A percentile compares a stretch with the other conserved stretches of the same genome.
These are phyloP conservation scores for Stegana nigrithorax DNA, from an alignment of 2,888 invertebrate species.

Conservation along the genomic window DNA sequence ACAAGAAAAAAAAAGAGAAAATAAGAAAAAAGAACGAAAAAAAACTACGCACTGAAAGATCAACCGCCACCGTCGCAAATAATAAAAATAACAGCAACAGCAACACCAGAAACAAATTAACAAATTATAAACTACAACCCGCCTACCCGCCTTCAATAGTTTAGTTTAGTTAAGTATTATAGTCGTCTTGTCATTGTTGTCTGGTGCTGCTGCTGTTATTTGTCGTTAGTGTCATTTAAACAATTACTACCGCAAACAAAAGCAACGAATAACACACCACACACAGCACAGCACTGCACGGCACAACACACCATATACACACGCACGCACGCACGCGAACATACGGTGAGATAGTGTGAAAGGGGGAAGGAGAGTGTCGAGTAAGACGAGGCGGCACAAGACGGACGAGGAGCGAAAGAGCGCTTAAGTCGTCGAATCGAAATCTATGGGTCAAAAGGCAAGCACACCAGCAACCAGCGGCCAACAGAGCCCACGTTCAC, in stretches of 20 bases:
- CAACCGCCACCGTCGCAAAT: too few relatives aligned
- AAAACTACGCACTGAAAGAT: conserved; percentile 43
- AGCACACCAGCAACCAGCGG: conserved; percentile 80
- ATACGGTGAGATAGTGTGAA: conserved; percentile 7
- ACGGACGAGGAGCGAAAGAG: neutral
- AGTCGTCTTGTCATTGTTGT: neutral
- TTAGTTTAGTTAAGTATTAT: neutral
- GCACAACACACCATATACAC: neutral
- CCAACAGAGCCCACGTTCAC: conserved; percentile 77
- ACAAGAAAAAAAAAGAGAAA: too few relatives aligned
- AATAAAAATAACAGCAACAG: neutral
- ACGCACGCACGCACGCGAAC: neutral
- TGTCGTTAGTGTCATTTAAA: neutral
- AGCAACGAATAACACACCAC: neutral
- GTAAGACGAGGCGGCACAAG: too few relatives aligned
- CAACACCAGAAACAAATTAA: too few relatives aligned
- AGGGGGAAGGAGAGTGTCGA: too few relatives aligned
- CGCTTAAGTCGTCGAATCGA: neutral
- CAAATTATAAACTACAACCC: neutral
- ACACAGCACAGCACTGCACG: neutral
- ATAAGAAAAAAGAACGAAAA: conserved; percentile 29
- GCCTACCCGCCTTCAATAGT: neutral
- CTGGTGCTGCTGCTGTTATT: neutral
- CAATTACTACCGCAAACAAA: neutral
- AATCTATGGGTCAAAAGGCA: conserved; percentile 84